Evolutionary conservation across 1,140 invertebrate species (phyloP).

Genomic region (Drosophila ironensis): DNA sequence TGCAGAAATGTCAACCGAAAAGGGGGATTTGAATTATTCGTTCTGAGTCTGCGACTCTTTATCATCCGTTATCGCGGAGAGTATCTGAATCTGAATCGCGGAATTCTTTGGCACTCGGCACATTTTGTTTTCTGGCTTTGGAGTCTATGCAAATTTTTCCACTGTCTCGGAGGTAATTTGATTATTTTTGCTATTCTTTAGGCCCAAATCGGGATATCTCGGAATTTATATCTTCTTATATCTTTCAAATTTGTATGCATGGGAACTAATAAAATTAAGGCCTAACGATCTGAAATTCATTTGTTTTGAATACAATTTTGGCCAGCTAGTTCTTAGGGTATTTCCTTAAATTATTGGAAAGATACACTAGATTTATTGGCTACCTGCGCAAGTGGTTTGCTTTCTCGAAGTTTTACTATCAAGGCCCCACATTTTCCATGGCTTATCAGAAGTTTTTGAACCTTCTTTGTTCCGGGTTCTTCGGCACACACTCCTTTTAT

Average conservation of each 20-base stretch:
- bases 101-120: conserved; percentile 28
- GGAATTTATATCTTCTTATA: neutral
- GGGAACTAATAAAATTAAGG: too few species aligned
- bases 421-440: too few species aligned
- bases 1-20: conserved; percentile 25
- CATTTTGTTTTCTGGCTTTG: conserved; percentile 11
- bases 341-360: too few species aligned
- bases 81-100: conserved; percentile 24
- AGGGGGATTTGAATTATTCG: conserved; percentile 24
- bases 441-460: conserved; percentile 23
- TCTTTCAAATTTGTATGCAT: neutral
- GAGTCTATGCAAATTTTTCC: conserved; percentile 45
- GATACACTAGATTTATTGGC: too few species aligned
- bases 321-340: too few species aligned
- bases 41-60: conserved; percentile 24
- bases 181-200: conserved; percentile 18
- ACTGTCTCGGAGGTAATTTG: conserved; percentile 1
- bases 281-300: too few species aligned
- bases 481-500: conserved; percentile 26
- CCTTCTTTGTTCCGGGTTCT: conserved; percentile 37
- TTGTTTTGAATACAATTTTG: too few species aligned
- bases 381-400: too few species aligned
- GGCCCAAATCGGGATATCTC: conserved; percentile 1
- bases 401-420: too few species aligned
- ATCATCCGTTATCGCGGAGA: conserved; percentile 45